phyloP scores from a whole-genome alignment of 2,113 vertebrate genomes.

The Pomatorhinus ruficollis region DNA sequence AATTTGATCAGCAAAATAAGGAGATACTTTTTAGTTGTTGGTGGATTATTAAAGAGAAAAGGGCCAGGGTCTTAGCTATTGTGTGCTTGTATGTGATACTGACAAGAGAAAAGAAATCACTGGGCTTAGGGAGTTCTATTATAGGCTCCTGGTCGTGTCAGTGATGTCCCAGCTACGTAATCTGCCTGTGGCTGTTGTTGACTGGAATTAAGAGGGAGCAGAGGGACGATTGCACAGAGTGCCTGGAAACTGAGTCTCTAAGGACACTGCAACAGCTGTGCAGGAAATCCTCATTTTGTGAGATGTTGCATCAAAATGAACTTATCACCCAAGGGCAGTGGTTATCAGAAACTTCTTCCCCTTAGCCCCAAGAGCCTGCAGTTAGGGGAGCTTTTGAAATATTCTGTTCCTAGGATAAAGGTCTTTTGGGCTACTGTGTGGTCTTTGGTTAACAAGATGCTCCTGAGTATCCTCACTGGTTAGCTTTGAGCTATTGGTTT shows the following conservation, averaged over 20 bases:
- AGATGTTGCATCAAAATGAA: not conserved
- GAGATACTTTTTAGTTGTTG: not conserved
- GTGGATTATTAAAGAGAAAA: not conserved
- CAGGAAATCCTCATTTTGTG: not conserved
- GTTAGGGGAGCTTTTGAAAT: not conserved
- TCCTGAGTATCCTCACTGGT: not conserved
- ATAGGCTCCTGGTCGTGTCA: not conserved
- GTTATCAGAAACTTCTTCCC: not conserved
- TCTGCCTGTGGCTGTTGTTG: not conserved
- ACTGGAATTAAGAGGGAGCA: not conserved
- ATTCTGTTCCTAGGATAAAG: not conserved
- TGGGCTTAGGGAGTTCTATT: not conserved
- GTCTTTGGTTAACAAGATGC: not conserved
- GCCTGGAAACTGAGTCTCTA: not conserved
- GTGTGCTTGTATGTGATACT: not conserved
- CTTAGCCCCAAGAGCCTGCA: not conserved
- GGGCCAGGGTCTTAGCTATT: not conserved
- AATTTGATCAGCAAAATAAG: not conserved
- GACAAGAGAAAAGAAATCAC: not conserved
- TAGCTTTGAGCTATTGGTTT: not conserved
- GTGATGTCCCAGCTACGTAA: not conserved
- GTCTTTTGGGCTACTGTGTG: not conserved
- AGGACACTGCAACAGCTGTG: not conserved
- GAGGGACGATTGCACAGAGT: not conserved
- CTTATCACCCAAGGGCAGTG: not conserved